Conservation (phyloP, 2,888 invertebrate genomes). For the Poecilus cupreus region DNA sequence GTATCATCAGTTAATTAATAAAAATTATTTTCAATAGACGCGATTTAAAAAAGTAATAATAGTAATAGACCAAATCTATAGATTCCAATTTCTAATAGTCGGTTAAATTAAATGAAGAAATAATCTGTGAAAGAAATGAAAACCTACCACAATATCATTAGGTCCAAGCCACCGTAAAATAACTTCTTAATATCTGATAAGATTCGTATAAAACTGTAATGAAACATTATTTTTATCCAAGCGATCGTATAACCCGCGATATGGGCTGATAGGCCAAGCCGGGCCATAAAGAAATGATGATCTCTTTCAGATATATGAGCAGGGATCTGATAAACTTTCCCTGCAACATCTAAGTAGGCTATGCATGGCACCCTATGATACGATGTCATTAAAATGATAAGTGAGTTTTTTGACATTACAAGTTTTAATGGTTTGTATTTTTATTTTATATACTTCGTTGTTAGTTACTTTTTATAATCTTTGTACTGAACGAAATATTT, state of each 20-base stretch:
- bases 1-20: no score
- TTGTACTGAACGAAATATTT: not conserved
- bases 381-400: conserved; percentile 15
- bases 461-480: not conserved
- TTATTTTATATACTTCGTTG: not conserved
- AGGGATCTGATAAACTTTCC: conserved; percentile 10
- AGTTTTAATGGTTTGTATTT: conserved; percentile 20
- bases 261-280: conserved; percentile 20
- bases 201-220: conserved; percentile 35
- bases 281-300: conserved; percentile 30
- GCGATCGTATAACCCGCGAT: not conserved
- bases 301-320: conserved; percentile 23
- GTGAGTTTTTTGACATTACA: conserved; percentile 10
- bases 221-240: conserved; percentile 31
- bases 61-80: not conserved
- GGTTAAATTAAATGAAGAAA: not conserved
- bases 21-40: not conserved
- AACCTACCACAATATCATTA: not conserved
- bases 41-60: not conserved
- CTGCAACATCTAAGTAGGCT: not conserved
- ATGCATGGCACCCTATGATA: conserved; percentile 14
- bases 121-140: not conserved
- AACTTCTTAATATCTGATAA: conserved; percentile 35
- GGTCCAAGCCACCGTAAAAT: not conserved
- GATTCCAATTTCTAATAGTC: not conserved